phyloP scores from a whole-genome alignment of 2,797 vertebrate species.

The Tenualosa thibaudeaui region DNA sequence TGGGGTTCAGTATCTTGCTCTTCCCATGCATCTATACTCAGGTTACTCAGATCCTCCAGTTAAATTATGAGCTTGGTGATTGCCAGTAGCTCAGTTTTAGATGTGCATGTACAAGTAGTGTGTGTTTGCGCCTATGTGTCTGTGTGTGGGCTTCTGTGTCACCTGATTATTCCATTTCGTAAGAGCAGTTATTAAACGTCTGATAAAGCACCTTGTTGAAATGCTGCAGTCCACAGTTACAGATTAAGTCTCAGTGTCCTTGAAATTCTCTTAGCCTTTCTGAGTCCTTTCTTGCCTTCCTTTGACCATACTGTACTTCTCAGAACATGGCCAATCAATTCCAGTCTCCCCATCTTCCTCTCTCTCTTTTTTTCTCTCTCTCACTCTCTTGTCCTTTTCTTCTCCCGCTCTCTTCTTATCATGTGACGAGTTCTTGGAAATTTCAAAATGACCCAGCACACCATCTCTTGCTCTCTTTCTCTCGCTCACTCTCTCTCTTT shows the following conservation, averaged over 20 bases:
- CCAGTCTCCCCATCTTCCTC: neutral
- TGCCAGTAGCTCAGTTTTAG: too few relatives aligned
- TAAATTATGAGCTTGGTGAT: too few relatives aligned
- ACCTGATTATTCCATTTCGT: neutral
- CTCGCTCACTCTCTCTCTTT: neutral
- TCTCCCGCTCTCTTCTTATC: neutral
- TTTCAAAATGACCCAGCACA: neutral
- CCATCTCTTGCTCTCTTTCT: neutral
- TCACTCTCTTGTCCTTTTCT: neutral
- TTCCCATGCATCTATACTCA: too few relatives aligned
- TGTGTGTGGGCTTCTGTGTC: neutral
- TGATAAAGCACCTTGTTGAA: neutral
- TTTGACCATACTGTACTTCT: neutral
- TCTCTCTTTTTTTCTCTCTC: neutral
- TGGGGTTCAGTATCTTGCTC: too few relatives aligned
- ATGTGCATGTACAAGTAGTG: neutral
- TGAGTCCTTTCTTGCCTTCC: neutral
- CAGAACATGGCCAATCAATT: neutral
- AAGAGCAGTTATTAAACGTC: neutral
- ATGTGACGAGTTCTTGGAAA: neutral
- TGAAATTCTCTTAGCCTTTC: neutral
- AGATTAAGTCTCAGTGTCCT: neutral
- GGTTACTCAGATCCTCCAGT: too few relatives aligned
- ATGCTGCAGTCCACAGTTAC: neutral
- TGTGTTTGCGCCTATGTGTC: neutral